Evolutionary conservation across 92 coral and sea anemone genomes (phyloP).

Genomic region (Palythoa heliodiscus): DNA sequence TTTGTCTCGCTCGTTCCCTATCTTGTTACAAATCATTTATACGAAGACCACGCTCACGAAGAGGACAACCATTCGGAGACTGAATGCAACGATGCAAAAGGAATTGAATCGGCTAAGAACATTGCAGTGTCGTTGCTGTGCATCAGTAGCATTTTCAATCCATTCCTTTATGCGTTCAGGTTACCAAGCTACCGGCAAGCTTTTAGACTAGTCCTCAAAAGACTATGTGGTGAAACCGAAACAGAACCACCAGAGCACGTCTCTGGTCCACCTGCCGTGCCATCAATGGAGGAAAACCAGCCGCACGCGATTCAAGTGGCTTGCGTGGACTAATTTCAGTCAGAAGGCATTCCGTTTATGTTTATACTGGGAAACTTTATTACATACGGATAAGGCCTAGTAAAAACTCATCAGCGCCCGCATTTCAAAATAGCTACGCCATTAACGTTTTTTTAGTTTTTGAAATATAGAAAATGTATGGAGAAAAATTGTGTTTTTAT

Average conservation of each 20-base stretch:
- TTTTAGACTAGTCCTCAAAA: constrained; percentile 10
- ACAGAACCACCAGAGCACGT: background rate
- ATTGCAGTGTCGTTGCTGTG: constrained; percentile 60
- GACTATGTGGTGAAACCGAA: background rate
- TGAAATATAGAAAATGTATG: no score
- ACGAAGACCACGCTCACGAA: constrained; percentile 46
- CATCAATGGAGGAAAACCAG: background rate
- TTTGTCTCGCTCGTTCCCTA: constrained; percentile 63
- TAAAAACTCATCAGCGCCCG: no score
- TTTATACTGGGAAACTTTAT: no score
- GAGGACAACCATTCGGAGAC: background rate
- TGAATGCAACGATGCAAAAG: constrained; percentile 36
- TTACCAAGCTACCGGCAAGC: constrained; percentile 63
- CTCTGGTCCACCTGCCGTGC: constrained; percentile 20
- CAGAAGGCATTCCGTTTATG: no score
- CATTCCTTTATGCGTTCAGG: constrained; percentile 72
- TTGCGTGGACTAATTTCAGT: no score
- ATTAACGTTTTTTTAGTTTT: no score
- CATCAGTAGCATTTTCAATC: constrained; percentile 62
- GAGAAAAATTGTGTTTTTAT: no score
- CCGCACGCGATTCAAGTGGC: no score
- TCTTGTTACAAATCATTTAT: constrained; percentile 43
- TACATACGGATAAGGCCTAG: no score
- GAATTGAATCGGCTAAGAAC: constrained; percentile 13
- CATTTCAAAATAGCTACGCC: no score